A percentile compares a stretch with the other conserved stretches of the same genome.
phyloP scores from a whole-genome alignment of 2,113 vertebrate species.

The Gopherus flavomarginatus region DNA sequence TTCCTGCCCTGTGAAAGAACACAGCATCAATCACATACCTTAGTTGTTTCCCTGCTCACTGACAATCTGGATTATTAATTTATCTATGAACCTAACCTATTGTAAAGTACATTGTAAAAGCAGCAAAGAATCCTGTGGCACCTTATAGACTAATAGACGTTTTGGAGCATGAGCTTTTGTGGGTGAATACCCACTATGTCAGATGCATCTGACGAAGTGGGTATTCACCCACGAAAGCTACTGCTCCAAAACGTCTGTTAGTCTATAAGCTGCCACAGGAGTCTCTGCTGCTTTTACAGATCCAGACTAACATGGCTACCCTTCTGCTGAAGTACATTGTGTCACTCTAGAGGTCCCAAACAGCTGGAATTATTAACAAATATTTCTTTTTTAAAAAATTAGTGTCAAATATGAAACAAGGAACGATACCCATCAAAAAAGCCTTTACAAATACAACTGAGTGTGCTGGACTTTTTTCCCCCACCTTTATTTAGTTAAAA shows the following conservation, averaged over 20 bases:
- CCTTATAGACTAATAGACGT: no score
- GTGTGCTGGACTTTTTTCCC: background rate
- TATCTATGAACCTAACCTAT: constrained; percentile 83
- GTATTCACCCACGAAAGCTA: no score
- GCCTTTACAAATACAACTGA: background rate
- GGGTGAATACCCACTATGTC: no score
- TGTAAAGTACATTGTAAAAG: constrained; percentile 68
- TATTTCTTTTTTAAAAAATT: background rate
- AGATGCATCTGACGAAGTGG: no score
- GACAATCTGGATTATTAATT: constrained; percentile 86
- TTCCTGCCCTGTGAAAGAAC: constrained; percentile 95
- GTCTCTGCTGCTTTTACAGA: no score
- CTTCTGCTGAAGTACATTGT: background rate
- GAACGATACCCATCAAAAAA: background rate
- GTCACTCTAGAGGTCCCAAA: constrained; percentile 10
- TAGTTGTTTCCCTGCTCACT: constrained; percentile 84
- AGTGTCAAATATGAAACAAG: background rate
- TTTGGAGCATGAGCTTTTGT: no score
- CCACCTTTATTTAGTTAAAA: constrained; percentile 4
- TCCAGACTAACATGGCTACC: no score
- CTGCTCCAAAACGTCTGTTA: no score
- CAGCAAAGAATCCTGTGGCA: no score
- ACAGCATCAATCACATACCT: constrained; percentile 88
- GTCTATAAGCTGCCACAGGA: no score
- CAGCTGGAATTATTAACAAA: background rate